These are phyloP conservation scores for Illadopsis cleaveri DNA, from an alignment of 2,113 vertebrate species.

Conservation along the genomic window DNA sequence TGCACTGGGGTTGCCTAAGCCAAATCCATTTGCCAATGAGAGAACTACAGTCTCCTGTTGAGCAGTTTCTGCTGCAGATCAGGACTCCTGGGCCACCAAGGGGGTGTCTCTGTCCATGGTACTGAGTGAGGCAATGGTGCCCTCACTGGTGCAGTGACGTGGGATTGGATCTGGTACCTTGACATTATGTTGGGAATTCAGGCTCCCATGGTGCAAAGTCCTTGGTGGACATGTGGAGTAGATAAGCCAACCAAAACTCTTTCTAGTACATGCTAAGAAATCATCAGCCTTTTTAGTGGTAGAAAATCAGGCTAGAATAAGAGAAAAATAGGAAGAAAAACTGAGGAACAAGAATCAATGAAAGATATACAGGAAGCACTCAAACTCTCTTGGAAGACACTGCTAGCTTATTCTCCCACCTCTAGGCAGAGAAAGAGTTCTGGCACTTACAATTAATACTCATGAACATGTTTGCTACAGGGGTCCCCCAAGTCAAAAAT, in stretches of 20 bases:
- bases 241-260: neutral
- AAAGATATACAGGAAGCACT: neutral
- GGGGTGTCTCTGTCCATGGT: constrained; percentile 42
- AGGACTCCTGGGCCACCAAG: neutral
- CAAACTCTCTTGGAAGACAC: neutral
- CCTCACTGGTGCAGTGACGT: fast-evolving
- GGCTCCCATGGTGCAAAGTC: neutral
- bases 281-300: neutral
- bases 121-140: fast-evolving
- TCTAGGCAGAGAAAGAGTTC: neutral
- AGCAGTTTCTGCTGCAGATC: neutral
- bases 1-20: neutral
- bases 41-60: neutral
- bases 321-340: neutral
- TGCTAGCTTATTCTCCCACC: neutral
- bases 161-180: fast-evolving
- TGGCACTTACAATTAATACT: neutral
- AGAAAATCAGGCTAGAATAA: neutral
- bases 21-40: neutral
- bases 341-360: neutral
- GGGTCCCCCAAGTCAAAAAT: neutral
- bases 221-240: neutral
- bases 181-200: fast-evolving
- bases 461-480: neutral
- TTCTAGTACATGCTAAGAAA: neutral